These are phyloP conservation scores for Babyrousa celebensis DNA, from an alignment of 2,797 vertebrate species.

Conservation along the genomic window DNA sequence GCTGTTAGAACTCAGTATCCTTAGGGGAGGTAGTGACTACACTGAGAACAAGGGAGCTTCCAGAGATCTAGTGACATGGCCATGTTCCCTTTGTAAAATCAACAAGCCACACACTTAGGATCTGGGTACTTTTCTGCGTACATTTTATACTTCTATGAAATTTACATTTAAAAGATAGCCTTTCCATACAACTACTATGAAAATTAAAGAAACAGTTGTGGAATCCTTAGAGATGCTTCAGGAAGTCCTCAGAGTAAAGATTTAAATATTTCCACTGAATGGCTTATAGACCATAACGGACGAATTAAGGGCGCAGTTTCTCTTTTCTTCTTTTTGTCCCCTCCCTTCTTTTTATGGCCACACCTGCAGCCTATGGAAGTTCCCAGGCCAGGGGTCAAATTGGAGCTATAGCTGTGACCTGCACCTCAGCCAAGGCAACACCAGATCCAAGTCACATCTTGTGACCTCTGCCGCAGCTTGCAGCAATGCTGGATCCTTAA, in stretches of 20 bases:
- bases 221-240: conserved; percentile 6
- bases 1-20: background rate
- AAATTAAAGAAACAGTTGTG: conserved; percentile 32
- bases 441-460: too few relatives aligned
- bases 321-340: too few relatives aligned
- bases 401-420: too few relatives aligned
- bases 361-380: too few relatives aligned
- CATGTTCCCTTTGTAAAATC: background rate
- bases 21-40: background rate
- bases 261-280: background rate
- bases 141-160: background rate
- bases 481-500: too few relatives aligned
- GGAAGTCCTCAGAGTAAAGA: background rate
- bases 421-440: too few relatives aligned
- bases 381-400: too few relatives aligned
- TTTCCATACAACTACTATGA: background rate
- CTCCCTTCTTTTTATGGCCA: too few relatives aligned
- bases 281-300: background rate
- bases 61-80: background rate
- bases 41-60: background rate
- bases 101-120: background rate
- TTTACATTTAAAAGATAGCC: background rate
- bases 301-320: background rate
- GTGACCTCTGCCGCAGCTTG: too few relatives aligned
- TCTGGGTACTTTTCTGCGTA: background rate